Conservation (phyloP, 2,797 vertebrate genomes). For the Moxostoma hubbsi region DNA sequence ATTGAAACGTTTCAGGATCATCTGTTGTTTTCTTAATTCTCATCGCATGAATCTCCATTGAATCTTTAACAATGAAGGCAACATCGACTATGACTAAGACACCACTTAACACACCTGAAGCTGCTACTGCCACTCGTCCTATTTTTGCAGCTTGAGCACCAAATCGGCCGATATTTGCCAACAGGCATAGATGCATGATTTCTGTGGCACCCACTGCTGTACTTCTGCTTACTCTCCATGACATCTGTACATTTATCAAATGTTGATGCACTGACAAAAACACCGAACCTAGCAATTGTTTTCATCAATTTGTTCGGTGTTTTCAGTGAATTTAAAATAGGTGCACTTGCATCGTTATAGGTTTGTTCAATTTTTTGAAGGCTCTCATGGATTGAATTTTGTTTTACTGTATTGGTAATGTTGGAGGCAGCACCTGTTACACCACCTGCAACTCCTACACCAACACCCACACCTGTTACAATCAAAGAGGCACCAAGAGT, state of each 20-base stretch:
- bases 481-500: conserved; percentile 41
- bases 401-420: neutral
- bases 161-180: neutral
- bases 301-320: neutral
- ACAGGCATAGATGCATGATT: neutral
- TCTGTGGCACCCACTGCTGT: neutral
- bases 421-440: neutral
- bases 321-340: neutral
- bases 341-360: neutral
- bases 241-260: accelerated
- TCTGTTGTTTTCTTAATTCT: neutral
- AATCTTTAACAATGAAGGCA: neutral
- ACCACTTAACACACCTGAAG: neutral
- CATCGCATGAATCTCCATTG: conserved; percentile 9
- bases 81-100: neutral
- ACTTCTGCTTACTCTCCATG: neutral
- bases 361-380: neutral
- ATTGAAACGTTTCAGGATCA: neutral
- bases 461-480: neutral
- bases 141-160: neutral
- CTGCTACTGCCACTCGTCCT: neutral
- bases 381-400: neutral
- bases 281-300: neutral
- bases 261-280: neutral
- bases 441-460: conserved; percentile 21